phyloP scores from a whole-genome alignment of 1,140 invertebrate species.

The Monomorium pharaonis region DNA sequence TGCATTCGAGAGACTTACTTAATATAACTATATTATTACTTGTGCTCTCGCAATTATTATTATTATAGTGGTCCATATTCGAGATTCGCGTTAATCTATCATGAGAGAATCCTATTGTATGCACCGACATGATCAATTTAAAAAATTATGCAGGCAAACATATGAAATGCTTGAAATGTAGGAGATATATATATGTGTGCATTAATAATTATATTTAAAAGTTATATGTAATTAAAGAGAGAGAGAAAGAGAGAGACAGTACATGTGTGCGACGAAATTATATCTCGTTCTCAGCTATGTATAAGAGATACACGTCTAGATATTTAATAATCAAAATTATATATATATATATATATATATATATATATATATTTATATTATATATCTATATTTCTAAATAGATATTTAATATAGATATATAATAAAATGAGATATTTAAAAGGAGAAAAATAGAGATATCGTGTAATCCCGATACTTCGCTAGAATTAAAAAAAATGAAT shows the following conservation, averaged over 20 bases:
- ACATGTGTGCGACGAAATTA: not conserved
- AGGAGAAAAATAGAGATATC: constrained; percentile 1
- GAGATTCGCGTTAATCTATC: constrained; percentile 1
- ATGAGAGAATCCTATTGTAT: constrained; percentile 1
- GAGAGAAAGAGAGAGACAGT: not conserved
- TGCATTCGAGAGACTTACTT: constrained; percentile 16
- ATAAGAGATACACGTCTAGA: not conserved
- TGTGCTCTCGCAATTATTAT: not conserved
- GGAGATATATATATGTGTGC: not conserved
- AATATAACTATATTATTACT: constrained; percentile 31
- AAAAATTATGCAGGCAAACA: constrained; percentile 9
- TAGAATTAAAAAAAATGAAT: constrained; percentile 29
- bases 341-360: no score
- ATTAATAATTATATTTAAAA: constrained; percentile 13
- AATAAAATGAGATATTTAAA: not conserved
- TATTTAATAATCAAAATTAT: no score
- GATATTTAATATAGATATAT: no score
- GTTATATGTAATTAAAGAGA: not conserved
- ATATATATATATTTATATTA: no score
- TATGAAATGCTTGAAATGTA: not conserved
- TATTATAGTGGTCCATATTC: not conserved
- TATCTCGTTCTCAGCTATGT: not conserved
- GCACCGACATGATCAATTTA: not conserved
- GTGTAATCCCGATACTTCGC: not conserved
- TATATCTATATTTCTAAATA: no score